Conservation (phyloP, 2,113 vertebrate species). For the Mormyrus iriodes region DNA sequence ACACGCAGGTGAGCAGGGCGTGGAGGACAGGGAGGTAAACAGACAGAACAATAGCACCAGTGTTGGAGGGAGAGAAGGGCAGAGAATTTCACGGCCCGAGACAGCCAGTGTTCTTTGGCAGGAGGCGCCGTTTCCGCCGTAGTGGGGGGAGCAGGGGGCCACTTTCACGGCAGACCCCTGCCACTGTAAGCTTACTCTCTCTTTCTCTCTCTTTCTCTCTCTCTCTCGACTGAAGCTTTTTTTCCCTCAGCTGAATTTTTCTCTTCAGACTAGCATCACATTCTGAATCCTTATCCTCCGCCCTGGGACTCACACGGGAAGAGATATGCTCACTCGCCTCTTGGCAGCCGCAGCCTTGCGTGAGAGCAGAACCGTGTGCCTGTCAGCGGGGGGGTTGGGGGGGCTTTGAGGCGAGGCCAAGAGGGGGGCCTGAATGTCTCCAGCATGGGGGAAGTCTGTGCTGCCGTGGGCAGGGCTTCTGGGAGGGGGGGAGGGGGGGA, state of each 20-base stretch:
- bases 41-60: not conserved
- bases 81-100: not conserved
- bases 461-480: not conserved
- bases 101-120: not conserved
- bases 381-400: not conserved
- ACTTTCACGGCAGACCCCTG: not conserved
- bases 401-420: not conserved
- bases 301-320: constrained; percentile 15
- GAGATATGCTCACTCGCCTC: constrained; percentile 1
- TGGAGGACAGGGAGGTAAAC: not conserved
- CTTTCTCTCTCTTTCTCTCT: not conserved
- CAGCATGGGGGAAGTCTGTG: not conserved
- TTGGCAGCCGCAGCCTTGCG: not conserved
- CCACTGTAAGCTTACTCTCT: not conserved
- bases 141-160: not conserved
- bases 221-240: not conserved
- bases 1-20: constrained; percentile 5
- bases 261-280: constrained; percentile 11
- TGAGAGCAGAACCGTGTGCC: constrained; percentile 12
- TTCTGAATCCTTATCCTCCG: not conserved
- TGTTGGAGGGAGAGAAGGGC: not conserved
- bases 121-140: constrained; percentile 1
- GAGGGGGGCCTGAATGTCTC: not conserved
- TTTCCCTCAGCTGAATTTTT: not conserved
- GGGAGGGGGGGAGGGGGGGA: not conserved